These are phyloP conservation scores for Chloropsis cyanopogon DNA, from an alignment of 2,113 vertebrate species.

Conservation along the genomic window DNA sequence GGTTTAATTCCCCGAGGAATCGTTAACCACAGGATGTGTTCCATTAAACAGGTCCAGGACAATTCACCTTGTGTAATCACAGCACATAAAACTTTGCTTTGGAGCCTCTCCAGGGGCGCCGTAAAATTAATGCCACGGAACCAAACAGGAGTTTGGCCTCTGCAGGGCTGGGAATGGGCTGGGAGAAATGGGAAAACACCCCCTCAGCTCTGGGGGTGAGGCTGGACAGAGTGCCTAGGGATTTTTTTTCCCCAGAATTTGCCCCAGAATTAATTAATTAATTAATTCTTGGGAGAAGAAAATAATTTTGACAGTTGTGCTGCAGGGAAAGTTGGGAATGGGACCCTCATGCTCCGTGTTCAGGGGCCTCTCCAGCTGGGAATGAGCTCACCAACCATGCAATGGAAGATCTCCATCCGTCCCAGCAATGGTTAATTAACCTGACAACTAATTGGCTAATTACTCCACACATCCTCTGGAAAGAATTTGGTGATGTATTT, in stretches of 20 bases:
- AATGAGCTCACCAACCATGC: neutral
- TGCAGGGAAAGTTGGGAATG: no score
- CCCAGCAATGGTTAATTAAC: neutral
- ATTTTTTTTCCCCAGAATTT: neutral
- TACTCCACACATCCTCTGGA: neutral
- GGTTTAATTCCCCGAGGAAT: conserved; percentile 53
- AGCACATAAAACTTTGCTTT: conserved; percentile 75
- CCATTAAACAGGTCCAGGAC: conserved; percentile 69
- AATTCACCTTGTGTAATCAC: conserved; percentile 78
- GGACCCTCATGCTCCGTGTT: fast-evolving
- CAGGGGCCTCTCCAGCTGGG: neutral
- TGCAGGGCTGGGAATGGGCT: neutral
- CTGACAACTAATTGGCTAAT: neutral
- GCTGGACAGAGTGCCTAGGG: neutral
- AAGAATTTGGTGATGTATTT: neutral
- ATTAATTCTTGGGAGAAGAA: neutral
- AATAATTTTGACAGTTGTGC: neutral
- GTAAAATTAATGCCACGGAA: conserved; percentile 75
- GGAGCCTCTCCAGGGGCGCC: conserved; percentile 61
- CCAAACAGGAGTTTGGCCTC: neutral
- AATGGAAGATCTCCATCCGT: neutral
- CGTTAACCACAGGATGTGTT: conserved; percentile 65
- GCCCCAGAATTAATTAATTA: neutral
- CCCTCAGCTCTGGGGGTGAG: neutral
- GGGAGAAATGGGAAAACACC: neutral